Base-by-base conservation (phyloP, 1,140 invertebrate genomes). In the Drosophila subpulchrella region DNA sequence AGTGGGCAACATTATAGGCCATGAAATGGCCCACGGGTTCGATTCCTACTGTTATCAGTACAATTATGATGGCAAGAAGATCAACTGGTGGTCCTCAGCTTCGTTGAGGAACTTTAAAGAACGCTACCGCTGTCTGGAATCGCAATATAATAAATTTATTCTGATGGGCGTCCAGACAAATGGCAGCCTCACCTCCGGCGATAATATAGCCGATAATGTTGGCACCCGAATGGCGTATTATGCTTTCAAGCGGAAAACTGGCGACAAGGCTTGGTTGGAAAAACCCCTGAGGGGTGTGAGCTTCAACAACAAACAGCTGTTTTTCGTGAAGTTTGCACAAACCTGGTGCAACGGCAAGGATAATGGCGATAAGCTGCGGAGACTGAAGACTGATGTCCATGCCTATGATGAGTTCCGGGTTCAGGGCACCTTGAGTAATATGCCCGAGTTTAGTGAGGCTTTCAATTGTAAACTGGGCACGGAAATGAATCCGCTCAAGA, bases 161-260 rank as follows among this genome's bases (percentile, higher is more conserved):
- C 47, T 89, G 5, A 32, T 81, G 56, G 90, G 86, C 4, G 27
- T 90, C 6, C 79, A 96, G 94, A 93, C 97, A 1, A 95, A 98
- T 89, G 97, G 97, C 5, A 94, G 94, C 50, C 92, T 94, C 38
- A 97, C 97, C 2, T 93, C 97, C 47, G 96, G 94, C 5, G 97
- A 98, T 92, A 98, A 98, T 91, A 96, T 98, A 56, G 97, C 97
- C 0, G 97, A 98, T 90, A 98, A 98, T 91, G 97, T 97, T 3
- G 95, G 97, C 8, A 81, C 98, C 0, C 95, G 96, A 71, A 95
- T 97, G 91, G 96, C 97, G 0, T 95, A 96, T 59, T 92, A 93
- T 30, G 97, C 94, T 0, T 94, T 94, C 57, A 84, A 93, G 20
- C 80, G 92, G 46, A 93, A 92, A 86, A 73, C 92, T 0, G 73